Conservation (phyloP, 2,113 vertebrate genomes). For the Propithecus coquereli region DNA sequence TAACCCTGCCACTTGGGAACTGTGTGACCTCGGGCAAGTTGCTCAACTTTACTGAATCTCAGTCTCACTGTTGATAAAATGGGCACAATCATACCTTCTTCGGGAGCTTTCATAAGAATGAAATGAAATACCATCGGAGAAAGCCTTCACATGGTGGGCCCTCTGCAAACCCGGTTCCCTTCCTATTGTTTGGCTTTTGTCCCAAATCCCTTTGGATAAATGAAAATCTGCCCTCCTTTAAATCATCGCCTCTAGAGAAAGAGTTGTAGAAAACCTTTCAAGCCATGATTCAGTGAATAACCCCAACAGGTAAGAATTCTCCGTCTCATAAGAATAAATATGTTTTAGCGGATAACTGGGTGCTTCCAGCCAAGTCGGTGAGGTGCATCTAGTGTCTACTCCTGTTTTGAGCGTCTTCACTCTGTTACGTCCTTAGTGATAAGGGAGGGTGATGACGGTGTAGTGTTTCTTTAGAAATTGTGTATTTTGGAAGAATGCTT, state of each 20-base stretch:
- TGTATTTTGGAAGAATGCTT: neutral
- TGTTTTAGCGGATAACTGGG: no score
- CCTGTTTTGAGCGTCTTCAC: neutral
- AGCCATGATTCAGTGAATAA: neutral
- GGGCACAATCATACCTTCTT: neutral
- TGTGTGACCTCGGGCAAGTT: neutral
- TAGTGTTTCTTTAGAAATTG: neutral
- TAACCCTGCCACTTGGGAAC: neutral
- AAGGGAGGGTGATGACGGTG: neutral
- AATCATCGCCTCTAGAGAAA: neutral
- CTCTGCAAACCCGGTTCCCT: neutral
- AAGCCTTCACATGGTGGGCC: neutral
- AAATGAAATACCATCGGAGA: neutral
- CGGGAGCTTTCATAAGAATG: neutral
- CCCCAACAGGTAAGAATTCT: neutral
- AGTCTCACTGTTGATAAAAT: neutral
- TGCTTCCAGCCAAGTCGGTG: neutral
- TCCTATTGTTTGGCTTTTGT: neutral
- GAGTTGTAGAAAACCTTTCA: neutral
- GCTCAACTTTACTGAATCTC: neutral
- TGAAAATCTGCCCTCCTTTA: neutral
- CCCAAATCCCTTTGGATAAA: neutral
- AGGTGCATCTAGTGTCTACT: neutral
- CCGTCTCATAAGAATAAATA: neutral
- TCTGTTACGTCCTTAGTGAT: neutral